phyloP scores from a whole-genome alignment of 2,888 invertebrate genomes.

The Chrysina gloriosa region DNA sequence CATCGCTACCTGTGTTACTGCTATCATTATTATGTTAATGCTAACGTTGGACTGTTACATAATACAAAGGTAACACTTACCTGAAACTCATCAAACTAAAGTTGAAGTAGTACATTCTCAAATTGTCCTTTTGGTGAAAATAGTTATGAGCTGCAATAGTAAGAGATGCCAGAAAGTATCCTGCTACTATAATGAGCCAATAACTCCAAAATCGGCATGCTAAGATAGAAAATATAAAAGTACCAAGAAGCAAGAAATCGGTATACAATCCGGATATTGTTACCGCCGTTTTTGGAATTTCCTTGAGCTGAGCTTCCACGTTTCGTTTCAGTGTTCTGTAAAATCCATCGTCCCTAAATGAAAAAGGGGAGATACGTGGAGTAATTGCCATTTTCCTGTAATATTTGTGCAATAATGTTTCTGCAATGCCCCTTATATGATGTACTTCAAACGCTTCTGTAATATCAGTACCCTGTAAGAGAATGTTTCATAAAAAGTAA shows the following conservation, averaged over 20 bases:
- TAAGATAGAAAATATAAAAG: conserved; percentile 58
- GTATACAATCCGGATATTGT: conserved; percentile 62
- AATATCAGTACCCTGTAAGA: conserved; percentile 80
- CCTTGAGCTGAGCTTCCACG: conserved; percentile 68
- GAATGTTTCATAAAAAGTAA: too few relatives aligned
- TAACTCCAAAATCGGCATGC: conserved; percentile 60
- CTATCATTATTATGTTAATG: too few relatives aligned
- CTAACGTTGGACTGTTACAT: too few relatives aligned
- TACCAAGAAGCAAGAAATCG: conserved; percentile 61
- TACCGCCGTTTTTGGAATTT: conserved; percentile 65
- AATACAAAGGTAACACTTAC: conserved; percentile 57
- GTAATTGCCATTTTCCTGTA: conserved; percentile 73
- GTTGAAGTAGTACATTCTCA: conserved; percentile 80
- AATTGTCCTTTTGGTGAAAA: conserved; percentile 77
- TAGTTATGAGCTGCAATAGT: conserved; percentile 76
- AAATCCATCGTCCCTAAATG: conserved; percentile 80
- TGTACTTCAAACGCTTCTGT: conserved; percentile 84
- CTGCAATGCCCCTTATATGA: conserved; percentile 71
- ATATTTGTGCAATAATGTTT: conserved; percentile 73
- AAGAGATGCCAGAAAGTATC: conserved; percentile 69
- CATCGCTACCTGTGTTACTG: too few relatives aligned
- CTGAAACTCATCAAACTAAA: conserved; percentile 72
- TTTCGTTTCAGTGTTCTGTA: conserved; percentile 76
- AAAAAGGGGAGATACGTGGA: conserved; percentile 77
- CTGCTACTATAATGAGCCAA: conserved; percentile 67